A percentile compares a stretch with the other conserved stretches of the same genome.
These are phyloP conservation scores for Microtus richardsoni DNA, from an alignment of 2,113 vertebrate species.

Conservation along the genomic window DNA sequence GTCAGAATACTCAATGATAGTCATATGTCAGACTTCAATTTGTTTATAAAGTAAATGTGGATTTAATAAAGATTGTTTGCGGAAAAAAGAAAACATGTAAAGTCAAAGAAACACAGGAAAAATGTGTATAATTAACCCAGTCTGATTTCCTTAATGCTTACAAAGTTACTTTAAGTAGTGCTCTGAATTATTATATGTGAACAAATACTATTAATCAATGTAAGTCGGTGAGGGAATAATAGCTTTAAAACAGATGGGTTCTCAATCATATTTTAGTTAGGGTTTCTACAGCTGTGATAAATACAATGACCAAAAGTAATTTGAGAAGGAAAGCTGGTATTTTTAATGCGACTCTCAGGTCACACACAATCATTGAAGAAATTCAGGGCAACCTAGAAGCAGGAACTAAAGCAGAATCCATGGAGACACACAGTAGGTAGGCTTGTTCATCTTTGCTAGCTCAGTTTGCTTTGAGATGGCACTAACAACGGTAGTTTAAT, in stretches of 20 bases:
- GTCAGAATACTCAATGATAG: background rate
- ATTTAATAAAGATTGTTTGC: background rate
- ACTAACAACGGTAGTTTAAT: too few species aligned
- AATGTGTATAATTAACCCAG: background rate
- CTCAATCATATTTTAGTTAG: too few species aligned
- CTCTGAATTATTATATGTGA: background rate
- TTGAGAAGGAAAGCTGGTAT: rapidly evolving
- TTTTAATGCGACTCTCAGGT: background rate
- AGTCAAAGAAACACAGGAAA: background rate
- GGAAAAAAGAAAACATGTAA: background rate
- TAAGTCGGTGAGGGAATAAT: background rate
- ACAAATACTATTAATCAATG: background rate
- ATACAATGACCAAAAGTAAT: too few species aligned
- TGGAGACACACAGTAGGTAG: background rate
- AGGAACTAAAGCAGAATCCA: background rate
- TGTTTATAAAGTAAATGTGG: background rate
- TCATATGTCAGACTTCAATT: background rate
- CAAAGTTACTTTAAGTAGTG: background rate
- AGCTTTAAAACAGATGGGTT: background rate
- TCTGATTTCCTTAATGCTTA: background rate
- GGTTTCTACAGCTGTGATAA: background rate
- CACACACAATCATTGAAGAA: too few species aligned
- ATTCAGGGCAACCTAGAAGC: too few species aligned
- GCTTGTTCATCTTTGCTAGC: background rate
- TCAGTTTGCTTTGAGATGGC: background rate